These are phyloP conservation scores for Eulemur macaco DNA, from an alignment of 2,113 vertebrate genomes.

Conservation along the genomic window DNA sequence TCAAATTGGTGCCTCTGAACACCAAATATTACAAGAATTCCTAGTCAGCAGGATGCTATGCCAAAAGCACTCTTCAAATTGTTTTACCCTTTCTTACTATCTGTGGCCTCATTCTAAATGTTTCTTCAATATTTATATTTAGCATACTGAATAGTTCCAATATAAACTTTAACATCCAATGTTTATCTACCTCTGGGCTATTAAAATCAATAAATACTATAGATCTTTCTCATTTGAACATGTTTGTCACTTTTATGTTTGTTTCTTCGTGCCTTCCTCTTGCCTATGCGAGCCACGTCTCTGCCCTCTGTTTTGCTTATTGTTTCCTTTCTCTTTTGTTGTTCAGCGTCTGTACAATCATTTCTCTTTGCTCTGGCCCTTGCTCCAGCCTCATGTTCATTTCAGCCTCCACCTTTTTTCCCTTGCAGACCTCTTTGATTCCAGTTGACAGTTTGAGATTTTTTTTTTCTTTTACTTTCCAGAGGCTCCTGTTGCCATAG, in stretches of 20 bases:
- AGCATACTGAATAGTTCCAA: background rate
- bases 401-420: slow-evolving; percentile 67
- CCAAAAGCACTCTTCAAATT: slow-evolving; percentile 56
- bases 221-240: background rate
- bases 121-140: background rate
- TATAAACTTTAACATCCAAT: background rate
- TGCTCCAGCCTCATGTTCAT: slow-evolving; percentile 67
- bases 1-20: background rate
- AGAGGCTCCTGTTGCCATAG: slow-evolving; percentile 86
- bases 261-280: background rate
- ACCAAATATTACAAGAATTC: slow-evolving; percentile 21
- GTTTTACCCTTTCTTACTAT: slow-evolving; percentile 7
- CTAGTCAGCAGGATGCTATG: slow-evolving; percentile 49
- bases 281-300: background rate
- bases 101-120: slow-evolving; percentile 1
- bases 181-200: background rate
- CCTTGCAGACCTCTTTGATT: slow-evolving; percentile 78
- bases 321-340: slow-evolving; percentile 61
- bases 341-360: slow-evolving; percentile 47
- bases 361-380: slow-evolving; percentile 66
- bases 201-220: background rate
- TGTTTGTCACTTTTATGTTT: background rate
- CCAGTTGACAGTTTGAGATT: slow-evolving; percentile 78
- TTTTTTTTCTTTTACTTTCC: slow-evolving; percentile 82
- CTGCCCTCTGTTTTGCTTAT: slow-evolving; percentile 39